Percentiles rank a stretch among this genome's conserved stretches.
These are phyloP conservation scores for Leucoma salicis DNA, from an alignment of 2,888 invertebrate species.

Conservation along the genomic window DNA sequence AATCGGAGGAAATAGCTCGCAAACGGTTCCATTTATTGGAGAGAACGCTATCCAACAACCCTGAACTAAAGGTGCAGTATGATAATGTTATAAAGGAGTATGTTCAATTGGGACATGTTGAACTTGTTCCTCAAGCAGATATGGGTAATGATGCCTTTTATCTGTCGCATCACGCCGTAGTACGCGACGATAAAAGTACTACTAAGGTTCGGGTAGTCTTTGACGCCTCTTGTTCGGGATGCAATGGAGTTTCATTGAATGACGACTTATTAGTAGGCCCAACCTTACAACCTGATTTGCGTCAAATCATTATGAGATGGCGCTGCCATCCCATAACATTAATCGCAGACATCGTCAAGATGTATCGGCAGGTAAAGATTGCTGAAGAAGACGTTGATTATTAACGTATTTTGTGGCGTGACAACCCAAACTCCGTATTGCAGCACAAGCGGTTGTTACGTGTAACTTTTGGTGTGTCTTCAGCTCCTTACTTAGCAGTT, in stretches of 20 bases:
- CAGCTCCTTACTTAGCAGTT: slow-evolving; percentile 9
- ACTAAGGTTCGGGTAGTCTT: slow-evolving; percentile 28
- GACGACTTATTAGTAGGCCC: slow-evolving; percentile 16
- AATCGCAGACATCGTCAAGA: slow-evolving; percentile 10
- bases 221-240: slow-evolving; percentile 10
- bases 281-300: slow-evolving; percentile 15
- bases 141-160: slow-evolving; percentile 21
- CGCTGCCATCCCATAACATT: background rate
- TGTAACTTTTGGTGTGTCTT: slow-evolving; percentile 12
- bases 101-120: slow-evolving; percentile 21
- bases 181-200: slow-evolving; percentile 28
- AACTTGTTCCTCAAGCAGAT: slow-evolving; percentile 21
- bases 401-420: slow-evolving; percentile 9
- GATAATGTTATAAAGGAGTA: slow-evolving; percentile 27
- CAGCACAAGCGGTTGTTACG: background rate
- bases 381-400: slow-evolving; percentile 6
- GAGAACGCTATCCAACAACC: slow-evolving; percentile 12
- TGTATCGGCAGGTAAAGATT: slow-evolving; percentile 15
- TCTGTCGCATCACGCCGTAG: slow-evolving; percentile 36
- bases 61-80: slow-evolving; percentile 18
- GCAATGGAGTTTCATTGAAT: slow-evolving; percentile 8
- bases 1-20: slow-evolving; percentile 19
- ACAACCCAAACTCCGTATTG: background rate
- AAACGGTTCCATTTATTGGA: slow-evolving; percentile 22
- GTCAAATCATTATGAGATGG: background rate